A percentile compares a stretch with the other conserved stretches of the same genome.
phyloP scores from a whole-genome alignment of 2,113 vertebrate genomes.

The Polypterus senegalus region DNA sequence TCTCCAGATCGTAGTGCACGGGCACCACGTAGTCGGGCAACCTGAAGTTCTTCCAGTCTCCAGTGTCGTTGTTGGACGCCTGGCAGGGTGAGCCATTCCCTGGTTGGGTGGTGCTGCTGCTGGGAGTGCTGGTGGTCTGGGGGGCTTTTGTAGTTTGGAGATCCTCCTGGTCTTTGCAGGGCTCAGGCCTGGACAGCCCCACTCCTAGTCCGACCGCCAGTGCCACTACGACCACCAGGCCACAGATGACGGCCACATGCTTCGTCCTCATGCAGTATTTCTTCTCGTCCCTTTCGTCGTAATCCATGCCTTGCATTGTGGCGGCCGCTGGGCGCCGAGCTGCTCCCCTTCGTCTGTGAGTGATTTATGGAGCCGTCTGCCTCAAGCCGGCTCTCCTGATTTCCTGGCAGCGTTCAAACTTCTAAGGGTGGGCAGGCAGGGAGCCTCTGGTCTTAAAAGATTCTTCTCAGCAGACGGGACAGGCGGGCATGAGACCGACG shows the following conservation, averaged over 20 bases:
- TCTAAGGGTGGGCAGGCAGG: constrained; percentile 7
- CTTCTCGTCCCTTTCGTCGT: constrained; percentile 45
- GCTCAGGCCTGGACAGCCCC: constrained; percentile 50
- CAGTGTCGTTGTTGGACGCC: constrained; percentile 41
- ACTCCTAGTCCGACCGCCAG: constrained; percentile 73
- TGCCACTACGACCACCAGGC: constrained; percentile 44
- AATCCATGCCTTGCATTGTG: constrained; percentile 49
- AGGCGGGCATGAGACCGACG: neutral
- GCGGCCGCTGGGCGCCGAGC: neutral
- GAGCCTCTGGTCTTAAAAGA: neutral
- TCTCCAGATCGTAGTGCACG: constrained; percentile 69
- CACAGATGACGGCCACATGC: constrained; percentile 66
- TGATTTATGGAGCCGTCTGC: constrained; percentile 7
- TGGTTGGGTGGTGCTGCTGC: neutral
- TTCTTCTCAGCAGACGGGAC: neutral
- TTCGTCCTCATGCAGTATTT: constrained; percentile 63
- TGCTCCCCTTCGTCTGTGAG: neutral
- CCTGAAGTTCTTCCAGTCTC: constrained; percentile 69
- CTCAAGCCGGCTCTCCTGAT: constrained; percentile 14
- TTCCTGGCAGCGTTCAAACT: constrained; percentile 11
- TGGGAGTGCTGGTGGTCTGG: neutral
- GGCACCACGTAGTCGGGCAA: constrained; percentile 64
- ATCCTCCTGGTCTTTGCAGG: constrained; percentile 7
- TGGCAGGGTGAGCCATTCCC: constrained; percentile 42
- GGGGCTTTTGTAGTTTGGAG: neutral